Base-by-base conservation (phyloP, 2,888 invertebrate genomes). In the Camptogramma bilineatum region DNA sequence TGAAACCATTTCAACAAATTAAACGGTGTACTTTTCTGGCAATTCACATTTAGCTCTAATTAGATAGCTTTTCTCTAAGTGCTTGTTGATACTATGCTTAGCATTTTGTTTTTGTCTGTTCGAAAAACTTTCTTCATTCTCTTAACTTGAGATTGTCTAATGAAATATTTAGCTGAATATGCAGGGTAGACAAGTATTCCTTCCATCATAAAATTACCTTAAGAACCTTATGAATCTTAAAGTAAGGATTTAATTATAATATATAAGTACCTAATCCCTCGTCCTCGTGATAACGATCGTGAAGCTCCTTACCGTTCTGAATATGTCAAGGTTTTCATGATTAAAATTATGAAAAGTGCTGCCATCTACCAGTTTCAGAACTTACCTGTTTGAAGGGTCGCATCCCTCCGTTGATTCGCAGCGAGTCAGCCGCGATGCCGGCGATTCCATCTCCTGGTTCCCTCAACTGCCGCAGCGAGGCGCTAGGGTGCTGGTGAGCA, bases 371-470 rank as follows among this genome's bases (percentile, higher is more conserved):
- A 75, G 76, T 63, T 71, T 62, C 56, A 55, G 55, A 72, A 84
- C 93, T 91, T 95, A 98, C 98, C 96, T 98, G 98, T 92, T 97
- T 98, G 93, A 99, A 98, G 85, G 98, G 98, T 77, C 98, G 95
- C 95, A 99, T 97, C 81, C 98, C 98, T 72, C 99, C 99, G 93
- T 98, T 99, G 92, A 99, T 98, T 81, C 98, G 95, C 77, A 99
- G 95, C 64, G 98, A 98, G 92, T 99, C 99, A 55, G 98, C 98
- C 19, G 98, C 99, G 80, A 99, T 99, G 84, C 98, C 98, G 52
- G 98, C 98, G 71, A 99, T 97, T 73, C 97, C 97, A 84, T 97
- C 97, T 69, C 95, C 95, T 51, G 96, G 96, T 93, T 96, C 96
- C 74, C 97, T 94, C 62, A 98, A 94, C 86, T 98, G 97, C 81